Evolutionary conservation across 2,888 invertebrate genomes (phyloP).

Genomic region (Noctua janthina): DNA sequence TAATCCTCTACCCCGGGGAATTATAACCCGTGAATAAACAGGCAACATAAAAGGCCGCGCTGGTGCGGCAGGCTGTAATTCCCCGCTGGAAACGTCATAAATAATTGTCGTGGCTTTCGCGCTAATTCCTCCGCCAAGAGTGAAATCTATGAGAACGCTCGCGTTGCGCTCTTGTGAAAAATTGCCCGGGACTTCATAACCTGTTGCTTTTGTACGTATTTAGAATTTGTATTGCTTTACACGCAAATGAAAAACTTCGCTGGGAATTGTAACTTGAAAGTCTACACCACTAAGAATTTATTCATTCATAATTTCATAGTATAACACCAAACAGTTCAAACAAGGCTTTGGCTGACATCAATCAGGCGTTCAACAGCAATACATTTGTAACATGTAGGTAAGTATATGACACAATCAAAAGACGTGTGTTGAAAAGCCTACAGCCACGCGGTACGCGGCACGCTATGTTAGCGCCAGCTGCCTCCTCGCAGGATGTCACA

Average conservation of each 20-base stretch:
- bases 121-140: conserved; percentile 81
- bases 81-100: conserved; percentile 82
- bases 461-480: conserved; percentile 67
- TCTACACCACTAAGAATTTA: conserved; percentile 2
- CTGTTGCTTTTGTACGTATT: conserved; percentile 58
- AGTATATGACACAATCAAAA: conserved; percentile 22
- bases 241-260: conserved; percentile 8
- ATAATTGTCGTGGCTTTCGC: conserved; percentile 85
- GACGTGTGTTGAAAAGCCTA: conserved; percentile 64
- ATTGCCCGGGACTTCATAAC: conserved; percentile 69
- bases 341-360: neutral
- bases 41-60: conserved; percentile 79
- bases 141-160: conserved; percentile 81
- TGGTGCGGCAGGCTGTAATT: conserved; percentile 79
- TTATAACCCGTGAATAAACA: conserved; percentile 86
- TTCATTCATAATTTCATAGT: conserved; percentile 1
- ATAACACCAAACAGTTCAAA: conserved; percentile 1
- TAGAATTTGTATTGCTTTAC: conserved; percentile 48
- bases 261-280: conserved; percentile 15
- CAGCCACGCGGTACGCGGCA: conserved; percentile 58
- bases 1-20: conserved; percentile 82
- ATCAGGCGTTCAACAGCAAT: conserved; percentile 12
- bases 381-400: conserved; percentile 20
- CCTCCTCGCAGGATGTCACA: conserved; percentile 77
- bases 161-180: conserved; percentile 73